phyloP scores from a whole-genome alignment of 2,113 vertebrate genomes.

The Leucopsar rothschildi region DNA sequence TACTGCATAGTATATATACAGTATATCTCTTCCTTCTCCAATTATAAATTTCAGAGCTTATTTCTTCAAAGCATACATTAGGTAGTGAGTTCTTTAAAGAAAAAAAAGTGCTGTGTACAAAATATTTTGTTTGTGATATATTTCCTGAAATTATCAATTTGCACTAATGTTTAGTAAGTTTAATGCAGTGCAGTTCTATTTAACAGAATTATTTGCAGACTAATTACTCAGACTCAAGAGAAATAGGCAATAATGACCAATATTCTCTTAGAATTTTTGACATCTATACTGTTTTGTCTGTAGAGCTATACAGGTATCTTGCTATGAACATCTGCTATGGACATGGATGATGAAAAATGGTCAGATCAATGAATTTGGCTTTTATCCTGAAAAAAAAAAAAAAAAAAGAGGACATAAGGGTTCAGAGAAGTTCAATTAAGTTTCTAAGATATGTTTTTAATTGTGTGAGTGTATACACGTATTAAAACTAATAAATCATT shows the following conservation, averaged over 20 bases:
- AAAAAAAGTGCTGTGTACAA: neutral
- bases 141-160: neutral
- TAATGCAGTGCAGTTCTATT: neutral
- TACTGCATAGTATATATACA: neutral
- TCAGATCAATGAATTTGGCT: neutral
- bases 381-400: neutral
- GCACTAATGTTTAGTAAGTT: neutral
- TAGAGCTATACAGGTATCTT: neutral
- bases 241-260: neutral
- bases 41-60: neutral
- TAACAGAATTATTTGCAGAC: neutral
- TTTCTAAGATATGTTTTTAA: neutral
- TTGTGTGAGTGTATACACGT: rapidly evolving
- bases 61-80: neutral
- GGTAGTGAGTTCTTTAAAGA: neutral
- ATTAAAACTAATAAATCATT: neutral
- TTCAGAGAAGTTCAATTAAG: neutral
- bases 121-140: neutral
- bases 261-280: neutral
- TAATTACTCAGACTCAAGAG: neutral
- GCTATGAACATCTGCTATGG: neutral
- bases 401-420: neutral
- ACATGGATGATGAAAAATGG: neutral
- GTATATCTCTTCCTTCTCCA: neutral
- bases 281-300: neutral